Evolutionary conservation across 1,140 invertebrate genomes (phyloP).

Genomic region (Trichonephila clavipes): DNA sequence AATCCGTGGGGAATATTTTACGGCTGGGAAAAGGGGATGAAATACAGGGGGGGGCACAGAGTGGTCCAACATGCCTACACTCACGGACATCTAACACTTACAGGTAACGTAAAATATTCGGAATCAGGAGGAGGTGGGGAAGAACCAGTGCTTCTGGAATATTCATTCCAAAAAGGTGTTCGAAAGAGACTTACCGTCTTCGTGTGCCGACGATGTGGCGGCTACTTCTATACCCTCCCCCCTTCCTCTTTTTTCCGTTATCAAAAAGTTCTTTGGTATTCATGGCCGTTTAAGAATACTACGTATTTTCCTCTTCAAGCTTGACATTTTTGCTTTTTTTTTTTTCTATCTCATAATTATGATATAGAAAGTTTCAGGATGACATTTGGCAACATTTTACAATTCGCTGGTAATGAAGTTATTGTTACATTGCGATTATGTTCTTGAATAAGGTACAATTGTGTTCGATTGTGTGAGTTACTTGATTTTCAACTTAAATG

Average conservation of each 20-base stretch:
- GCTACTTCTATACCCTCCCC: neutral
- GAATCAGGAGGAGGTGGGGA: neutral
- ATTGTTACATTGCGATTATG: no score
- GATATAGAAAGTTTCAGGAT: no score
- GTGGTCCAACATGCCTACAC: conserved; percentile 36
- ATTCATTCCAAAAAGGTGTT: conserved; percentile 7
- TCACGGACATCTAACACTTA: conserved; percentile 34
- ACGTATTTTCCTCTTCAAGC: neutral
- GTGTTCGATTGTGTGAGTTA: no score
- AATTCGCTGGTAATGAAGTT: no score
- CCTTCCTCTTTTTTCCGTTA: neutral
- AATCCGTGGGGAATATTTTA: conserved; percentile 32
- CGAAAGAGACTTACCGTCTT: neutral
- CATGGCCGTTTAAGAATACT: no score
- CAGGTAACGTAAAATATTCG: conserved; percentile 19
- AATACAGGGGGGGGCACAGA: neutral
- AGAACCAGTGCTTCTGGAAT: neutral
- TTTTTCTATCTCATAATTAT: neutral
- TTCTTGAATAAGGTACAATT: no score
- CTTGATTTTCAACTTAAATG: no score
- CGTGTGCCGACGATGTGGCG: neutral
- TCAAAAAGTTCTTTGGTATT: no score
- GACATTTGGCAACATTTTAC: no score
- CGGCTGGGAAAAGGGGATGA: neutral
- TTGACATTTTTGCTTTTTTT: neutral